Evolutionary conservation across 2,888 invertebrate species (phyloP), one percentile per base, ranked within the genome.

Genomic region (Opisthograptis luteolata): DNA sequence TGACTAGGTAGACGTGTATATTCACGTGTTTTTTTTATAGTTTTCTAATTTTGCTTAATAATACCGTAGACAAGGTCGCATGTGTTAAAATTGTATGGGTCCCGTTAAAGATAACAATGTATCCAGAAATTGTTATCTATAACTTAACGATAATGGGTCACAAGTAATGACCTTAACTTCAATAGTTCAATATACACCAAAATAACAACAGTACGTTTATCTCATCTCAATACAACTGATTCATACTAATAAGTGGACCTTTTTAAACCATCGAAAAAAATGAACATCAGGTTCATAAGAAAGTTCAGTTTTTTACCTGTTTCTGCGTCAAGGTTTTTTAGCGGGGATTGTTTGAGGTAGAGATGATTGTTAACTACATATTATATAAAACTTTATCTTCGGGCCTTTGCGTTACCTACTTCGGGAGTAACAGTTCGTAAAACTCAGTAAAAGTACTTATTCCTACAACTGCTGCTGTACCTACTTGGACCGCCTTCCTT

Each of bases 301-400:
- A 53, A 42, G 31, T 25, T 55, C 1, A 41, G 49, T 44, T 54
- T 14, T 24, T 25, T 31, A n/a, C 22, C 31, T 27, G 9, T 22
- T 4, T 30, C 20, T n/a, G 6, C 34, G 9, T 14, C 41, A 39
- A 68, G 60, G 28, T 48, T 58, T 27, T 75, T 76, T 65, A 68
- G 62, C 40, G 57, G 66, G 8, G 56, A 70, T 20, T 71, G 70
- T 62, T 44, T 72, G 43, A 71, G 84, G 84, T 84, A 76, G 53
- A n/a, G n/a, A n/a, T n/a, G n/a, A n/a, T n/a, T n/a, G n/a, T n/a
- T n/a, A n/a, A n/a, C n/a, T n/a, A n/a, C n/a, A n/a, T n/a, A n/a
- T n/a, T n/a, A n/a, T n/a, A n/a, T n/a, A n/a, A n/a, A n/a, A n/a
- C n/a, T n/a, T n/a, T n/a, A n/a, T n/a, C n/a, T n/a, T n/a, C n/a